Evolutionary conservation across 2,113 vertebrate genomes (phyloP).

Genomic region (Fregata magnificens): DNA sequence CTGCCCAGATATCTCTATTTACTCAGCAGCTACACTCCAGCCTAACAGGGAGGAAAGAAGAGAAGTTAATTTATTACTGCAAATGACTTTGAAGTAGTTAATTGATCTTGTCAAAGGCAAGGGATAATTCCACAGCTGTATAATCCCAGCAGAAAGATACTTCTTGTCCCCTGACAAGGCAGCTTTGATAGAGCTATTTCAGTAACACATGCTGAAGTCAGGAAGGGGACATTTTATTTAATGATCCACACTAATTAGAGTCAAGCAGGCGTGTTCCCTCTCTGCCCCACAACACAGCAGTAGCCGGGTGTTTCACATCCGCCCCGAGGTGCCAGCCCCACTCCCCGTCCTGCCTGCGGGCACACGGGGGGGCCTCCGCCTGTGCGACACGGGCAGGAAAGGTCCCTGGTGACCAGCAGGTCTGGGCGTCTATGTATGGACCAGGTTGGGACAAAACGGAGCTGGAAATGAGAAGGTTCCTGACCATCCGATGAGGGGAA

Average conservation of each 20-base stretch:
- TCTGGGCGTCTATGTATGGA: neutral
- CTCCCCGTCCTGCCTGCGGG: neutral
- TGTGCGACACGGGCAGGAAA: neutral
- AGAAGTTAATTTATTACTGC: slow-evolving; percentile 15
- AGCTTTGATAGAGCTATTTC: slow-evolving; percentile 10
- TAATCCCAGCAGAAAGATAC: slow-evolving; percentile 5
- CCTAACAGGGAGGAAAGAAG: neutral
- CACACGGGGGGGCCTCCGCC: accelerated
- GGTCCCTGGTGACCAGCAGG: neutral
- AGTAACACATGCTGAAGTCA: neutral
- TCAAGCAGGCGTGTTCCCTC: neutral
- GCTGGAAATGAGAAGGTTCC: neutral
- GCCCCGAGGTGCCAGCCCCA: neutral
- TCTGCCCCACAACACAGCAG: neutral
- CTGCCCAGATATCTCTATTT: neutral
- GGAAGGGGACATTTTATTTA: neutral
- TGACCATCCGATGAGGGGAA: neutral
- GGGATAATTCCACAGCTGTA: neutral
- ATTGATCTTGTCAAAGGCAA: slow-evolving; percentile 22
- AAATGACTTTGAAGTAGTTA: slow-evolving; percentile 29
- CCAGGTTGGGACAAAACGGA: accelerated
- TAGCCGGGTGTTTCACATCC: neutral
- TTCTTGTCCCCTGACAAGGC: slow-evolving; percentile 13
- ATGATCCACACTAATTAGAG: neutral
- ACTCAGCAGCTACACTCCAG: neutral